Percentiles rank a stretch among this genome's conserved stretches.
Conservation (phyloP, 1,140 invertebrate genomes). For the Zophobas atratus region DNA sequence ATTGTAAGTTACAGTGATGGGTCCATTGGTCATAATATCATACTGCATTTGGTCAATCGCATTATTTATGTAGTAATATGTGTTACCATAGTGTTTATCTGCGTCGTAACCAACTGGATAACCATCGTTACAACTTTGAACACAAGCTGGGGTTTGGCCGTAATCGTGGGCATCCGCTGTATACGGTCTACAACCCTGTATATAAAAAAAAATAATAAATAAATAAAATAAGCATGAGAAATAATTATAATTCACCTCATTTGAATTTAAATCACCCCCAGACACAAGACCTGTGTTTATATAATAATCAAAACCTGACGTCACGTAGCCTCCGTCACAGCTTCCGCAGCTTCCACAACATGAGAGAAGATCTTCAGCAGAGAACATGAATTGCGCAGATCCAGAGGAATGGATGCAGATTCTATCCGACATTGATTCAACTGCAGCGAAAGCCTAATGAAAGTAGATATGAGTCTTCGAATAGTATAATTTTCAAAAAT, state of each 20-base stretch:
- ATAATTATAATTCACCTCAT: not conserved
- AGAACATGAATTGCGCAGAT: not conserved
- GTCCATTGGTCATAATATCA: no score
- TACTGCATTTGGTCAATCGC: no score
- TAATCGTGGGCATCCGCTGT: no score
- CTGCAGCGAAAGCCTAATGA: not conserved
- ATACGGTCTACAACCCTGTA: no score
- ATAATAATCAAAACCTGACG: not conserved
- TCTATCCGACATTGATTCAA: not conserved
- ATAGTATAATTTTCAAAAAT: not conserved
- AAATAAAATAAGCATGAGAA: not conserved
- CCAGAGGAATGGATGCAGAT: not conserved
- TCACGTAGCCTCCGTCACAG: not conserved
- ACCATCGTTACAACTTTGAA: no score
- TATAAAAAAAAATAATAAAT: no score
- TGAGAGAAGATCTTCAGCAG: not conserved
- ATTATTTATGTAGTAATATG: no score
- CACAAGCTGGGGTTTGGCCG: no score
- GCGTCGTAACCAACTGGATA: no score
- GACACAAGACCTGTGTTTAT: not conserved
- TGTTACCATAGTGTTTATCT: no score
- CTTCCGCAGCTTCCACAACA: not conserved
- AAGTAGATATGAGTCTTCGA: not conserved
- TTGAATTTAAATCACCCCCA: not conserved
- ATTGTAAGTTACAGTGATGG: no score